Evolutionary conservation across 1,140 invertebrate species (phyloP), one percentile per base, ranked within the genome.

Genomic region (Euborellia annulipes): DNA sequence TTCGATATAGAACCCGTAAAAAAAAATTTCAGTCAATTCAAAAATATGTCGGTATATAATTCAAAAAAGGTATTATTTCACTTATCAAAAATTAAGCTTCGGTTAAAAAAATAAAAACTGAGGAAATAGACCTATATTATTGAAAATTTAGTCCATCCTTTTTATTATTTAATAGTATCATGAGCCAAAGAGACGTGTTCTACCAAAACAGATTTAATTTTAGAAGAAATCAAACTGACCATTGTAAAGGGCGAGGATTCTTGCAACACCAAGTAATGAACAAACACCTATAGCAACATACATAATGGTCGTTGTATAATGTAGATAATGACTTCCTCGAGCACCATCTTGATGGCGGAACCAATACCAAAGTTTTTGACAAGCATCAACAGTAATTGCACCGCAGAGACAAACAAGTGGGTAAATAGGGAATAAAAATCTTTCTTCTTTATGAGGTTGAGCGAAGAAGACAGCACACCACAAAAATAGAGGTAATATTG

Each of bases 401-500:
- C 85, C 89, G 52, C 76, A 75, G 3, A 98, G 60, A 46, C 85
- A 81, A 48, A 98, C 82, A 57, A 95, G 69, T 21, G 89, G 90
- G 68, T 97, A 99, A 6, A 96, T 74, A 2, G 95, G 95, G 64
- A 91, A 98, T n/a, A 98, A 65, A 67, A 98, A 98, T 47, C 87
- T 68, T 62, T 88, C 84, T 62, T 87, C 82, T 73, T 90, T 98
- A 58, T 98, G 95, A 8, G 91, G 78, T 60, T 93, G 89, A 3
- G 76, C 54, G 57, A 91, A 81, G 63, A 98, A 97, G 0, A 98
- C 79, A 0, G 70, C 16, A 9, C 96, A 68, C 95, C 95, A 98
- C 3, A 95, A 62, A 55, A 82, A 87, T 11, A 95, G 65, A 1
- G 88, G 86, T 47, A 76, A 65, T 30, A 86, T 57, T 11, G 79